Base-by-base conservation (phyloP, 2,113 vertebrate genomes). In the Seriola aureovittata region DNA sequence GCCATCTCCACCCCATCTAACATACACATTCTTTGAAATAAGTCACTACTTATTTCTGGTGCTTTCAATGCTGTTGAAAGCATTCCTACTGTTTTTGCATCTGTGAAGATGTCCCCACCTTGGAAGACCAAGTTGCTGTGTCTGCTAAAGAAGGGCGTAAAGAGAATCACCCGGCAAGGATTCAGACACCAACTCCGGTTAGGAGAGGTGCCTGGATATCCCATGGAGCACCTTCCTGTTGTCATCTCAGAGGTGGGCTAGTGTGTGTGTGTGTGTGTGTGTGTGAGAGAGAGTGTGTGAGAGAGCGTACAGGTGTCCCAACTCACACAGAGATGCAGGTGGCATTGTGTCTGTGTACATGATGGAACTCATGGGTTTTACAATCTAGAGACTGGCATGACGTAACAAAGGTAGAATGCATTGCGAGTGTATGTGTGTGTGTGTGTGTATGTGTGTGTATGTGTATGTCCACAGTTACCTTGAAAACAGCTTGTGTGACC, bases 211-310 rank as follows among this genome's bases (percentile, higher is more conserved):
- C 88, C 91, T 4, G 89, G 90, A 8, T 86, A 92, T 17, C 93
- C 96, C 69, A 91, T 96, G 93, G 96, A 96, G 71, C 95, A 96
- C 65, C 87, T 96, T 1, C 92, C 94, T 25, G 66, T 96, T 32
- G 81, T 96, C 72, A 94, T 96, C 80, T 94, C 89, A 70, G 94
- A 96, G 94, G 93, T 96, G 82, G 81, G 85, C 21, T 11, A 12
- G n/a, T 60, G 59, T 63, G 17, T 52, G 38, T 46, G 36, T 21
- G 19, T 40, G 29, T 34, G 29, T 34, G 59, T 63, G 17, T 52
- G 48, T 71, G 48, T 65, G n/a, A 29, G 67, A 19, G 40, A 23
- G 42, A 17, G 50, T 71, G 48, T 65, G 17, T 29, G 67, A 29
- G 23, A 34, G 21, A 8, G 21, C 17, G 23, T 62, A 38, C 40